Evolutionary conservation across 2,888 invertebrate genomes (phyloP), one percentile per base, ranked within the genome.

Genomic region (Apoda limacodes): DNA sequence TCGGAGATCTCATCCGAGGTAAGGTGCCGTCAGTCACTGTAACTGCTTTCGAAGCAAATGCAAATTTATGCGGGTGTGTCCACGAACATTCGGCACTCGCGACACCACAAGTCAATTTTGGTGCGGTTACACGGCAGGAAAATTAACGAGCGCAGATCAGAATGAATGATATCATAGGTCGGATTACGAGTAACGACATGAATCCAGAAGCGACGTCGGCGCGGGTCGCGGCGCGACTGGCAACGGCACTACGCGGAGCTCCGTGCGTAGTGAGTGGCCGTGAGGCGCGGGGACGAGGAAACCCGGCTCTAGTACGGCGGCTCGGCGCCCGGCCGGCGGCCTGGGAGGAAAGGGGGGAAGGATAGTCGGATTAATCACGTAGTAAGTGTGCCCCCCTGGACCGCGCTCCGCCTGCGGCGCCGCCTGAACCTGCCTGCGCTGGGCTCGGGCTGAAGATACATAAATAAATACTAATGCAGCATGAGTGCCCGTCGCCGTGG

Each of bases 241-340:
- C 66, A 64, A 63, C 58, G 68, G 68, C 69, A 71, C 72, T 74
- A 72, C 72, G 70, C 66, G 66, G 65, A 62, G 72, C 66, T 46
- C 67, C 74, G 75, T 76, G 78, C 75, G 76, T 76, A 76, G 51
- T 17, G 17, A 17, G 5, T 17, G 7, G 69, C 75, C 75, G 76
- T 75, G 76, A 75, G 78, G 75, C 78, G 69, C 75, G 80, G 78
- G 76, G 80, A 76, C 75, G 78, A 78, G 76, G 78, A 76, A 78
- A 78, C 76, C 80, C 78, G 76, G 68, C 64, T 70, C 71, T 71
- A 69, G 75, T 76, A 76, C 75, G 76, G 64, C 65, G 46, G 47
- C 50, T 51, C 48, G 50, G 47, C 46, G 43, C 44, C 46, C 61
- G 62, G 57, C 58, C 55, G 25, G 35, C 28, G 32, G 48, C 39